phyloP scores from a whole-genome alignment of 64 coral and sea anemone genomes.

The Cladopsammia gracilis region DNA sequence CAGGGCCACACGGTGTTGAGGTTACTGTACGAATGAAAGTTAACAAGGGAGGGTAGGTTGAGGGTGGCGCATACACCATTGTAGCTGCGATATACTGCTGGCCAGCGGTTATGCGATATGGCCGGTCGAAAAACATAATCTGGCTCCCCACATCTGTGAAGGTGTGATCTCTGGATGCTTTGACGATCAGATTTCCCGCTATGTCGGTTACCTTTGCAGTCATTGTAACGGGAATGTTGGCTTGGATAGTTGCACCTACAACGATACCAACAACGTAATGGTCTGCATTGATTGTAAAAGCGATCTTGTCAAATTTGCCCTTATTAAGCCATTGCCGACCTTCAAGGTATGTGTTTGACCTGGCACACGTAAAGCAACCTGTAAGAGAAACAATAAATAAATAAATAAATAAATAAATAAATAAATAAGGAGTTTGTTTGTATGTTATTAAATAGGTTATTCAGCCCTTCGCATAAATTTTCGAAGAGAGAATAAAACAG shows the following conservation, averaged over 20 bases:
- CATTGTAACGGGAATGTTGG: background rate
- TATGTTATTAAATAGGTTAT: too few relatives aligned
- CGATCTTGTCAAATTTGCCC: conserved; percentile 22
- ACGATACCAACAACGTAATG: background rate
- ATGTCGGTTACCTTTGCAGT: background rate
- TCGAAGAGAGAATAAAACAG: too few relatives aligned
- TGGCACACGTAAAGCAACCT: background rate
- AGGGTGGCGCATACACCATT: background rate
- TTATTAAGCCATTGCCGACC: background rate
- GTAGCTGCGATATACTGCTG: conserved; percentile 28
- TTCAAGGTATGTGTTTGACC: background rate
- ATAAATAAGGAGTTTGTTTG: too few relatives aligned
- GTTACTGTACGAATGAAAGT: too few relatives aligned
- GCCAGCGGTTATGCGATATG: background rate
- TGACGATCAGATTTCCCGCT: background rate
- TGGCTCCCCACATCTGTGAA: too few relatives aligned
- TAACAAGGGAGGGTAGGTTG: too few relatives aligned
- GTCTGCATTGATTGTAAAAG: background rate
- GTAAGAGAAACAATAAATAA: too few relatives aligned
- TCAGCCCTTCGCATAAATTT: too few relatives aligned
- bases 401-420: too few relatives aligned
- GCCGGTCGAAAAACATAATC: background rate
- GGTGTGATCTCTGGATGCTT: background rate
- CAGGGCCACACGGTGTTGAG: background rate
- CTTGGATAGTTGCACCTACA: background rate